Conservation (phyloP, 2,797 vertebrate species). For the Muscicapa comitata region DNA sequence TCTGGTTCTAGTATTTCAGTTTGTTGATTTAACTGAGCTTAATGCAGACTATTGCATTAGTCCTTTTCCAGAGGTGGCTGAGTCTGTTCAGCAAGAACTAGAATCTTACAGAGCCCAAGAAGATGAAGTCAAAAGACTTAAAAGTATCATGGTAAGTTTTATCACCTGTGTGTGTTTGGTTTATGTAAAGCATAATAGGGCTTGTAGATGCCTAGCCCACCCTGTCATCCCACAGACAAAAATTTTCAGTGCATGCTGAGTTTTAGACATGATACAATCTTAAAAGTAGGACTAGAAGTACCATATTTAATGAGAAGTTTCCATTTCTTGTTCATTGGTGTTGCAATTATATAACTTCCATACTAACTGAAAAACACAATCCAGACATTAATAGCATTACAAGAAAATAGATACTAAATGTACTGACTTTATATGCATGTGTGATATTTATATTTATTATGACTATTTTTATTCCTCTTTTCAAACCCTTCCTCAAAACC, state of each 20-base stretch:
- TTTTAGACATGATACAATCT: background rate
- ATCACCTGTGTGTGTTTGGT: background rate
- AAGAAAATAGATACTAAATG: background rate
- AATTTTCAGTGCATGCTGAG: background rate
- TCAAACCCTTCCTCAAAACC: background rate
- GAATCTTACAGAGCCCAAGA: constrained; percentile 95
- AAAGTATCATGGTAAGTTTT: constrained; percentile 92
- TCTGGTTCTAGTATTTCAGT: background rate
- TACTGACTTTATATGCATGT: background rate
- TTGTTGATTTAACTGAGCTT: background rate
- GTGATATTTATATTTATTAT: background rate
- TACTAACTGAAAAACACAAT: background rate
- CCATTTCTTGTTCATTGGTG: background rate
- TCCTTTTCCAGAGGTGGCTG: constrained; percentile 96
- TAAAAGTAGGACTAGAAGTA: background rate
- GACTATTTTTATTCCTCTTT: background rate
- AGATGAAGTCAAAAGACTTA: constrained; percentile 95
- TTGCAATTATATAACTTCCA: background rate
- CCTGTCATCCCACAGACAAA: rapidly evolving
- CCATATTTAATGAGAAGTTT: background rate
- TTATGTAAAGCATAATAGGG: background rate
- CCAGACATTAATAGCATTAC: background rate
- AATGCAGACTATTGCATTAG: constrained; percentile 73
- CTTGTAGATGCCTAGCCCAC: background rate
- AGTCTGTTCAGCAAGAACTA: constrained; percentile 94